phyloP scores from a whole-genome alignment of 1,140 invertebrate genomes.

The Penaeus japonicus region DNA sequence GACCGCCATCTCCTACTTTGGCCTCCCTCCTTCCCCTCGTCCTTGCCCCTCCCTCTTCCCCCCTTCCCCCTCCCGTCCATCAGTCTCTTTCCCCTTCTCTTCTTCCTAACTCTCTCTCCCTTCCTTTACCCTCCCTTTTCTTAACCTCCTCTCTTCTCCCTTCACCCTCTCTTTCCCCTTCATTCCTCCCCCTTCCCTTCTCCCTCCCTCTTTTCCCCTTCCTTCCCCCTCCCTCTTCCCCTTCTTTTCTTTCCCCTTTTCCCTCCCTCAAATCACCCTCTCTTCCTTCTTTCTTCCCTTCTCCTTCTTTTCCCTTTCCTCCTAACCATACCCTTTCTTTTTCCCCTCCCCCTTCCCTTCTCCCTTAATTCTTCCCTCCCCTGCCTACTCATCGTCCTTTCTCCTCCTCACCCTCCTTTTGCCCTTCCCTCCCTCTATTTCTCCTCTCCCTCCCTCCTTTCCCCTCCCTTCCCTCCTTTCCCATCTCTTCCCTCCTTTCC shows the following conservation, averaged over 20 bases:
- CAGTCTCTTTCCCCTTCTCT: too few species aligned
- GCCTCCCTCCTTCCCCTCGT: too few species aligned
- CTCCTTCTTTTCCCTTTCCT: not conserved
- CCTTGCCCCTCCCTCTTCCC: too few species aligned
- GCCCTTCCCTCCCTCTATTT: too few species aligned
- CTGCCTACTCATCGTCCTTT: not conserved
- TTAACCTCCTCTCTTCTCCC: too few species aligned
- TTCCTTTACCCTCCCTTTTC: too few species aligned
- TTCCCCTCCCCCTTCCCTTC: not conserved
- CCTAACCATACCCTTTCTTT: not conserved
- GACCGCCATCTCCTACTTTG: too few species aligned
- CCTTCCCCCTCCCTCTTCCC: not conserved
- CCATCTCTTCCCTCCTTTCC: not conserved
- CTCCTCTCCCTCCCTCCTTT: not conserved
- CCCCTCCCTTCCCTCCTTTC: not conserved
- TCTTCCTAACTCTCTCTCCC: too few species aligned
- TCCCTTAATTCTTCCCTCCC: not conserved
- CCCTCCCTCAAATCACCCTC: not conserved
- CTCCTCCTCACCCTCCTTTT: not conserved
- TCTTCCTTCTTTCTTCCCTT: not conserved
- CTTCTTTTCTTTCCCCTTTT: not conserved
- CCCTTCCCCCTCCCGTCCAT: too few species aligned
- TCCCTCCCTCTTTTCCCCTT: not conserved
- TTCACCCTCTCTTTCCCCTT: not conserved
- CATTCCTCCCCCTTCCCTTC: not conserved